Conservation (phyloP, 1,140 invertebrate species). For the Sycophaga agraensis region DNA sequence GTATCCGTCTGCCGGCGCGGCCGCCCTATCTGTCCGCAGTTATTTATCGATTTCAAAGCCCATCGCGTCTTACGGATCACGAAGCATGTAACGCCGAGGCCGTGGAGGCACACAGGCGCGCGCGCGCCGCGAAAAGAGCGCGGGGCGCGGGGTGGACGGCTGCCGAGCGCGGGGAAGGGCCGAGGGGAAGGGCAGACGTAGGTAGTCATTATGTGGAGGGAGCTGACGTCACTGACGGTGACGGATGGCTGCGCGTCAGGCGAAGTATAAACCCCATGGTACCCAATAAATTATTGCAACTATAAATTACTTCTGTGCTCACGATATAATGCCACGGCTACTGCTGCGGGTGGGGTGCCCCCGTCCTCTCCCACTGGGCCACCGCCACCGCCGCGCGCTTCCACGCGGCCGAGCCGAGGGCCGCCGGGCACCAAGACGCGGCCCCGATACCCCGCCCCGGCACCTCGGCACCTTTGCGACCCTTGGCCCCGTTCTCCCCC, state of each 20-base stretch:
- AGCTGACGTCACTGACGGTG: slow-evolving; percentile 59
- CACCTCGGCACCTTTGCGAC: too few species aligned
- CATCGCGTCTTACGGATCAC: slow-evolving; percentile 28
- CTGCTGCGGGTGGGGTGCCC: slow-evolving; percentile 47
- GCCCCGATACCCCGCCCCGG: too few species aligned
- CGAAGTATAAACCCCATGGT: slow-evolving; percentile 59
- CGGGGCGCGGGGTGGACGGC: slow-evolving; percentile 4
- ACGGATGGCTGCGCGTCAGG: slow-evolving; percentile 59
- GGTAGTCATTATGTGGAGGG: slow-evolving; percentile 57
- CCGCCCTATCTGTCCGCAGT: slow-evolving; percentile 21
- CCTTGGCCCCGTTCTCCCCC: too few species aligned
- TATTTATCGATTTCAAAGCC: slow-evolving; percentile 30
- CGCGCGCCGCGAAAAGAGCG: slow-evolving; percentile 28
- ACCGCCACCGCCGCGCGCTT: too few species aligned
- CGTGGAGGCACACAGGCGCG: not conserved
- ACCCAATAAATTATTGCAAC: slow-evolving; percentile 61
- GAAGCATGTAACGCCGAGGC: not conserved
- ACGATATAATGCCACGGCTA: slow-evolving; percentile 57
- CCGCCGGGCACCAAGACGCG: too few species aligned
- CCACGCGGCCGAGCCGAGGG: too few species aligned
- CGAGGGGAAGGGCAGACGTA: slow-evolving; percentile 36
- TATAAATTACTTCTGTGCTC: slow-evolving; percentile 60
- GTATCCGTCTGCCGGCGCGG: not conserved
- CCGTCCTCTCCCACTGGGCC: not conserved
- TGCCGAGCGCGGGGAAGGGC: slow-evolving; percentile 16